Percentiles rank a stretch among this genome's conserved stretches.
phyloP scores from a whole-genome alignment of 2,888 invertebrate genomes.

The Limnephilus auricula region DNA sequence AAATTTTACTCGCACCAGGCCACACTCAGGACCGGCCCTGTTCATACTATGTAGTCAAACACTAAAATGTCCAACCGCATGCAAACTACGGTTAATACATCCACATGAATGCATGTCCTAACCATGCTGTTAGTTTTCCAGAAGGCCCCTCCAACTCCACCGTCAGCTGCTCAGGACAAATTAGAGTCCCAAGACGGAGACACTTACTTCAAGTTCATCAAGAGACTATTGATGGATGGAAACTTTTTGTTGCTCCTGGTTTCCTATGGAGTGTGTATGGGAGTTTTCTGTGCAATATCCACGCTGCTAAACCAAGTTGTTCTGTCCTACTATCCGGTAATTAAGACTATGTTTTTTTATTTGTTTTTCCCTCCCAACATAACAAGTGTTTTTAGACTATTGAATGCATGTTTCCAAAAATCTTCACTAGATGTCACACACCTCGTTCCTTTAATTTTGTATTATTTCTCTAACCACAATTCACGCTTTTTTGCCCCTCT shows the following conservation, averaged over 20 bases:
- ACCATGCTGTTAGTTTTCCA: constrained; percentile 87
- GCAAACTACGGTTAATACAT: too few relatives aligned
- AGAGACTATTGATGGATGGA: constrained; percentile 86
- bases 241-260: constrained; percentile 90
- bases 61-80: background rate
- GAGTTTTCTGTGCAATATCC: constrained; percentile 97
- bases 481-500: too few relatives aligned
- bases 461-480: too few relatives aligned
- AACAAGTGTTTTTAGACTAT: too few relatives aligned
- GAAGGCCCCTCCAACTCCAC: constrained; percentile 91
- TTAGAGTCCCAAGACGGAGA: constrained; percentile 77
- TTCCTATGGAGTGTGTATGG: constrained; percentile 96
- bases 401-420: too few relatives aligned
- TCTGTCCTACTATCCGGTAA: constrained; percentile 88
- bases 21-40: too few relatives aligned
- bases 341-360: constrained; percentile 68
- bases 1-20: too few relatives aligned
- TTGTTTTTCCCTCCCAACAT: background rate
- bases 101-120: background rate
- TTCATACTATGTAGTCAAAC: background rate
- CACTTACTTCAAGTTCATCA: constrained; percentile 84
- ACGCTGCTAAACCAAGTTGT: constrained; percentile 95
- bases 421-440: too few relatives aligned
- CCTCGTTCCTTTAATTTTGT: too few relatives aligned
- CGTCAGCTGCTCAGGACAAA: constrained; percentile 89